These are phyloP conservation scores for Neopelma chrysocephalum DNA, from an alignment of 2,797 vertebrate species.

Conservation along the genomic window DNA sequence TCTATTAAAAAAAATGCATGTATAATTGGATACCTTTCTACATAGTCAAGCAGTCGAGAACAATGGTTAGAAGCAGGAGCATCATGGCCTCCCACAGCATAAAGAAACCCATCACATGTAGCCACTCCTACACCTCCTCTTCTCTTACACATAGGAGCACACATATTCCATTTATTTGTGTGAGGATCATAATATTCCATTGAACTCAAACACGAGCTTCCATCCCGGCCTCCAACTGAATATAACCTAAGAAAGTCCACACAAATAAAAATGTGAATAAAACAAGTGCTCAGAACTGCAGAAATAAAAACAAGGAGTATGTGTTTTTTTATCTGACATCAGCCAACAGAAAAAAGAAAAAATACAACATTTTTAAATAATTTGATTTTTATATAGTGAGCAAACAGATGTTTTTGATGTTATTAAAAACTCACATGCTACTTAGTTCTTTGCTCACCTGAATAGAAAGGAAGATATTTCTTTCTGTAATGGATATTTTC, in stretches of 20 bases:
- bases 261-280: not conserved
- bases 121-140: slow-evolving; percentile 82
- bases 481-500: not conserved
- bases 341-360: not conserved
- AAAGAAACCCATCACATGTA: slow-evolving; percentile 81
- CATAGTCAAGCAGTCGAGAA: slow-evolving; percentile 78
- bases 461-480: not conserved
- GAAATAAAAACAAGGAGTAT: not conserved
- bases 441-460: not conserved
- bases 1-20: not conserved
- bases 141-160: slow-evolving; percentile 82
- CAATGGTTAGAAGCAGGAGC: slow-evolving; percentile 82
- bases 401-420: not conserved
- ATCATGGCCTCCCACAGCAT: slow-evolving; percentile 81
- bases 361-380: not conserved
- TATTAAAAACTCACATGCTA: not conserved
- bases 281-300: not conserved
- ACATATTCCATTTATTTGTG: slow-evolving; percentile 83
- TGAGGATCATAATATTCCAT: slow-evolving; percentile 84
- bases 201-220: slow-evolving; percentile 81
- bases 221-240: slow-evolving; percentile 80
- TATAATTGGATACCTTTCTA: slow-evolving; percentile 76
- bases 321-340: not conserved
- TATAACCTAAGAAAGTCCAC: slow-evolving; percentile 73
- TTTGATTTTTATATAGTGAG: not conserved